Evolutionary conservation across 2,113 vertebrate genomes (phyloP), one percentile per base, ranked within the genome.

Genomic region (Chaetodon auriga): DNA sequence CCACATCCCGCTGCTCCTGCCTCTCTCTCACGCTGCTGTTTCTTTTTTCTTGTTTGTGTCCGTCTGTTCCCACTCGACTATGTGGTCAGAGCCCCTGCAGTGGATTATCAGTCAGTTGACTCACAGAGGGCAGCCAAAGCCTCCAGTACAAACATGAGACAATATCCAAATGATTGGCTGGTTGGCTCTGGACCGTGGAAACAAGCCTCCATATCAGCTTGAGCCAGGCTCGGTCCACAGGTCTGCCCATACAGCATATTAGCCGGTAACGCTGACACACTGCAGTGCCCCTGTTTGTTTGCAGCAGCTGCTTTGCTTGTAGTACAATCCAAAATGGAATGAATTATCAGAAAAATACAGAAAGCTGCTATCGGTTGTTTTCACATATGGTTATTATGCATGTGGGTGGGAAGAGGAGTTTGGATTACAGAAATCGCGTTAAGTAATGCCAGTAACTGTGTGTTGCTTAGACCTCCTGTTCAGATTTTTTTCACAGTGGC

Each of bases 31-130:
- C 35, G 46, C 35, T 82, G 43, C 62, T 58, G 58, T 65, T 58
- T 75, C 57, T 61, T 53, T 75, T 53, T 65, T 64, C 61, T 70
- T 85, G 25, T 82, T 80, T 69, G 62, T 58, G 46, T 77, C 53
- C 63, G 43, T 75, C 71, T 75, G 77, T 81, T 83, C 84, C 66
- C 58, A 23, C 62, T 89, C 8, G 13, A 61, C 72, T 57, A 51
- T 75, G 84, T 81, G 83, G 83, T 87, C 83, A 69, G 69, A 90
- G 88, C 74, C 74, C 82, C 90, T 77, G 80, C 72, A 66, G 88
- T 87, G 81, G 92, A 93, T 93, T 90, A 93, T 91, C 84, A 86
- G 90, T 92, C 91, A 91, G 91, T 93, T 90, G 92, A 89, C 88
- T 91, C 78, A 18, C 79, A 87, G 87, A 93, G 88, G 81, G 87